Conservation (phyloP, 2,113 vertebrate species). For the Paradoxurus hermaphroditus region DNA sequence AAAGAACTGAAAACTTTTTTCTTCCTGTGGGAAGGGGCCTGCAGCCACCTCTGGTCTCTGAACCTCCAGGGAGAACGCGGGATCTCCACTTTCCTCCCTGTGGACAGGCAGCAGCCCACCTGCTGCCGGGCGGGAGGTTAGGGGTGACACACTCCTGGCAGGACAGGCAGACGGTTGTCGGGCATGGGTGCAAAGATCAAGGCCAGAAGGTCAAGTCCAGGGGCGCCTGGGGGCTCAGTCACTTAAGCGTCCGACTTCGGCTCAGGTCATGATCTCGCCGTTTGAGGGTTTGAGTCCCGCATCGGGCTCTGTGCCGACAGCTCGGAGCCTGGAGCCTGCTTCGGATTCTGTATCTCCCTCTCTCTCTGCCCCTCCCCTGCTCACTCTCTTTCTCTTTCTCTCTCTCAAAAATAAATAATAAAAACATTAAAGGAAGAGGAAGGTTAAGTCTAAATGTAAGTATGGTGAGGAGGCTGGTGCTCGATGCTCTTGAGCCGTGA, state of each 20-base stretch:
- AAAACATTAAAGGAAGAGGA: constrained; percentile 21
- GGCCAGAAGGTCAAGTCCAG: constrained; percentile 84
- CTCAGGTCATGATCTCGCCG: no score
- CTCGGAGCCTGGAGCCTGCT: no score
- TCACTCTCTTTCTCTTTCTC: no score
- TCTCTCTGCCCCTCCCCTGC: no score
- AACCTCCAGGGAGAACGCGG: fast-evolving
- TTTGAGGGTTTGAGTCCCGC: no score
- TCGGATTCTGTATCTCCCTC: no score
- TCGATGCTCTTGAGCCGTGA: constrained; percentile 63
- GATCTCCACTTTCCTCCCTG: not conserved
- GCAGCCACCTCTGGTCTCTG: fast-evolving
- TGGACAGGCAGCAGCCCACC: not conserved
- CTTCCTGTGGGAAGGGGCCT: fast-evolving
- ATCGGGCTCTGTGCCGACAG: no score
- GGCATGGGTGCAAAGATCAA: constrained; percentile 81
- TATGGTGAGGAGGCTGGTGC: constrained; percentile 83
- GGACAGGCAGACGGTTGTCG: constrained; percentile 84
- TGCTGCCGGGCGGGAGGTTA: constrained; percentile 73
- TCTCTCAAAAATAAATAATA: no score
- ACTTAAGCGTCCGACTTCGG: no score
- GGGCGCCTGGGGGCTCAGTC: no score
- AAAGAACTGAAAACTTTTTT: fast-evolving
- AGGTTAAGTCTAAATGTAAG: constrained; percentile 88
- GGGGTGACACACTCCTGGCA: constrained; percentile 87